Conservation (phyloP, 2,797 vertebrate genomes). For the Ctenopoma kingsleyae region DNA sequence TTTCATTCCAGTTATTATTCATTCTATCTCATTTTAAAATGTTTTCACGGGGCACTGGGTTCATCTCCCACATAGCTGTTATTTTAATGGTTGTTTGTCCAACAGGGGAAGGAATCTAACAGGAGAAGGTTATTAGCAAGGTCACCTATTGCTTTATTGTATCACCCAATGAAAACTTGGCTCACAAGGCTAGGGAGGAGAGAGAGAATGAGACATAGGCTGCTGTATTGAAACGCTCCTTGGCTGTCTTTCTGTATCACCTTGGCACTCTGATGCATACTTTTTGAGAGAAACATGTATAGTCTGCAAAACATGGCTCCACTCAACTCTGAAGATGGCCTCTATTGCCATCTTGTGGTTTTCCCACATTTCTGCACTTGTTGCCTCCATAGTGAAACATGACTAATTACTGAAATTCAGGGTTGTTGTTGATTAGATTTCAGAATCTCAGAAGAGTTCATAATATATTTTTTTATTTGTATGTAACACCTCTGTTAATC, state of each 20-base stretch:
- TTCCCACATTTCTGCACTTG: not conserved
- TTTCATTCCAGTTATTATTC: slow-evolving; percentile 64
- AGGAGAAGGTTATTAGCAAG: slow-evolving; percentile 57
- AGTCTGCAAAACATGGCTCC: slow-evolving; percentile 10
- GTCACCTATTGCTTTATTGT: slow-evolving; percentile 45
- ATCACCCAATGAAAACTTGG: slow-evolving; percentile 20
- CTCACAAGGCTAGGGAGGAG: slow-evolving; percentile 13
- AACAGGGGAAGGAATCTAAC: slow-evolving; percentile 26
- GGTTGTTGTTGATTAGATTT: not conserved
- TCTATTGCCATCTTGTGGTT: slow-evolving; percentile 64
- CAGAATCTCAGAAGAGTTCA: not conserved
- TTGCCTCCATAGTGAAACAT: not conserved
- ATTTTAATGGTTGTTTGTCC: slow-evolving; percentile 61
- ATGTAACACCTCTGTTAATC: not conserved
- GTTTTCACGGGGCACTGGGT: slow-evolving; percentile 49
- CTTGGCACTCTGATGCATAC: slow-evolving; percentile 11
- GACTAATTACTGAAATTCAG: not conserved
- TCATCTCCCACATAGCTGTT: slow-evolving; percentile 59
- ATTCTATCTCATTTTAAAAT: slow-evolving; percentile 44
- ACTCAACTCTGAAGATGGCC: slow-evolving; percentile 1
- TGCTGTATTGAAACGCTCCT: not conserved
- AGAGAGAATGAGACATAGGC: slow-evolving; percentile 5
- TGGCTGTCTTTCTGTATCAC: slow-evolving; percentile 36
- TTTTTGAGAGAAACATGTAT: slow-evolving; percentile 23
- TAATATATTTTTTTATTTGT: not conserved